These are phyloP conservation scores for Ariolimax columbianus DNA, from an alignment of 2,888 invertebrate genomes.

Conservation along the genomic window DNA sequence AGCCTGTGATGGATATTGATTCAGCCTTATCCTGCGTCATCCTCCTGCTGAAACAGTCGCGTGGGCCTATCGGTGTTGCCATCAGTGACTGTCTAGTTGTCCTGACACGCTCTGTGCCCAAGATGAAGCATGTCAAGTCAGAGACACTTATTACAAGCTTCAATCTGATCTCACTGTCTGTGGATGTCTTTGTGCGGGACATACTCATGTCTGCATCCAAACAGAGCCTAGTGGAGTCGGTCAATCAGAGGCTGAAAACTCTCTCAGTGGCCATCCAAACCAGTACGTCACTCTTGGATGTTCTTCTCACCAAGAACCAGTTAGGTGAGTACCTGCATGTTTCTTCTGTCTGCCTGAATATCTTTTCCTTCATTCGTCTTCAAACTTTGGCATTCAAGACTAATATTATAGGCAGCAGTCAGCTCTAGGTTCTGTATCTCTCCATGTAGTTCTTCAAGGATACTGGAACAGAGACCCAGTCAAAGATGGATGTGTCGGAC, in stretches of 20 bases:
- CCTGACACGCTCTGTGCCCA: neutral
- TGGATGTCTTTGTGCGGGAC: slow-evolving; percentile 29
- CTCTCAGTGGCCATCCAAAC: neutral
- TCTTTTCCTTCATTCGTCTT: too few species aligned
- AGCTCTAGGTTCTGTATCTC: too few species aligned
- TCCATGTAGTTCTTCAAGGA: too few species aligned
- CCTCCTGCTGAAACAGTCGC: slow-evolving; percentile 1
- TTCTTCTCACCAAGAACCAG: neutral
- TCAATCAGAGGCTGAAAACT: neutral
- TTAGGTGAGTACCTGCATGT: slow-evolving; percentile 18
- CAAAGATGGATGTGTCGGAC: too few species aligned
- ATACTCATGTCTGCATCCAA: slow-evolving; percentile 2
- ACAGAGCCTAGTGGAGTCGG: neutral
- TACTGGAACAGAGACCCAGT: too few species aligned
- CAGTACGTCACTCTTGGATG: neutral
- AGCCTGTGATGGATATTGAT: neutral
- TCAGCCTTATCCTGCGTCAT: neutral
- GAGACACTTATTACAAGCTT: neutral
- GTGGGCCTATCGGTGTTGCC: slow-evolving; percentile 19
- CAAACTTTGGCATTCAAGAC: too few species aligned
- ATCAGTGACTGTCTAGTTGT: slow-evolving; percentile 32
- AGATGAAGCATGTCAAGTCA: neutral
- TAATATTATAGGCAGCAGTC: too few species aligned
- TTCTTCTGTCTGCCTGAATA: neutral
- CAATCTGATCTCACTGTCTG: neutral